Evolutionary conservation across 2,888 invertebrate species (phyloP).

Genomic region (Protodeltote pygarga): DNA sequence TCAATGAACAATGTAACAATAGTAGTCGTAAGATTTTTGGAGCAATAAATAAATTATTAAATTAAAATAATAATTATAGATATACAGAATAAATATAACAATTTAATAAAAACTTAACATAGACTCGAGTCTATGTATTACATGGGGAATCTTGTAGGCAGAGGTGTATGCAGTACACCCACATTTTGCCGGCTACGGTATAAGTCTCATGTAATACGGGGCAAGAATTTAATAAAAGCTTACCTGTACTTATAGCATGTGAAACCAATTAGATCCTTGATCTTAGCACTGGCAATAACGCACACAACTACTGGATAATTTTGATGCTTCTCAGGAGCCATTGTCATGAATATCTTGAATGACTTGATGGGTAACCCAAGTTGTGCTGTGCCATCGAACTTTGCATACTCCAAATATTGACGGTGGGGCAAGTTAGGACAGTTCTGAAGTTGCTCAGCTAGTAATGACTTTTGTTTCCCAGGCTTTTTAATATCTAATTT

Average conservation of each 20-base stretch:
- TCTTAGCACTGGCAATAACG: conserved; percentile 94
- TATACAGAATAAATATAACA: no score
- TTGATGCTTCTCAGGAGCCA: conserved; percentile 93
- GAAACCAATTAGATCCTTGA: conserved; percentile 96
- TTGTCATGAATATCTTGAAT: conserved; percentile 96
- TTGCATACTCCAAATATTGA: conserved; percentile 95
- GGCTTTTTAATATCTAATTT: conserved; percentile 72
- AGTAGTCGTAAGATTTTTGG: no score
- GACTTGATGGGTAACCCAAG: conserved; percentile 92
- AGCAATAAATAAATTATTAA: no score
- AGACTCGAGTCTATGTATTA: no score
- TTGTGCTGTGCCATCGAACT: conserved; percentile 96
- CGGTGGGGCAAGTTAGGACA: conserved; percentile 93
- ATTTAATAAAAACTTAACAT: no score
- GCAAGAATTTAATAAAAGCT: conserved; percentile 4
- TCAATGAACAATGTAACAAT: no score
- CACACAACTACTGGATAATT: conserved; percentile 94
- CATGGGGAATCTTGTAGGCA: no score
- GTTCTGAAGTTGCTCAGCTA: conserved; percentile 92
- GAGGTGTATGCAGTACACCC: no score
- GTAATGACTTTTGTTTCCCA: conserved; percentile 85
- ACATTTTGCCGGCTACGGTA: no score
- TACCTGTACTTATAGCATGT: conserved; percentile 95
- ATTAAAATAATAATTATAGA: no score
- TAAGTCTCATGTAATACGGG: no score